Percentiles rank a stretch among this genome's conserved stretches.
phyloP scores from a whole-genome alignment of 2,113 vertebrate species.

The Cisticola juncidis region DNA sequence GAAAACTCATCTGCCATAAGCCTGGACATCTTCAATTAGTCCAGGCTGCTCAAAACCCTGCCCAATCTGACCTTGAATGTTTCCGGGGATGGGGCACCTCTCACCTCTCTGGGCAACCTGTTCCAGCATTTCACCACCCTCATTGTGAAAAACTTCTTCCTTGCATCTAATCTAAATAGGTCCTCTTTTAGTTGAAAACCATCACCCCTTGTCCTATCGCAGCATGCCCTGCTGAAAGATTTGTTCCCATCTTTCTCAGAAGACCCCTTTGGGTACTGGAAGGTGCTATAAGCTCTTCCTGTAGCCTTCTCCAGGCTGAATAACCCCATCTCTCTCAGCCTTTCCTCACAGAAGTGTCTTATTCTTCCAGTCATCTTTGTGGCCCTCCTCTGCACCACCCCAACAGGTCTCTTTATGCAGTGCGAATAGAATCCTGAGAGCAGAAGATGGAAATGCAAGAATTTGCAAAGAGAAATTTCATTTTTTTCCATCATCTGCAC shows the following conservation, averaged over 20 bases:
- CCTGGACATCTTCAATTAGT: background rate
- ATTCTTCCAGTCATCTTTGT: background rate
- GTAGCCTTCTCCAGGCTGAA: background rate
- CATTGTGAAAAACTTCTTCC: background rate
- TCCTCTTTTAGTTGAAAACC: background rate
- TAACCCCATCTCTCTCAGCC: background rate
- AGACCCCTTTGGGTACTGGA: background rate
- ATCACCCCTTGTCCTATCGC: background rate
- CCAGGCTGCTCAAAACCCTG: background rate
- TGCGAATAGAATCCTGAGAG: background rate
- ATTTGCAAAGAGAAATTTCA: background rate
- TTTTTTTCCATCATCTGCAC: background rate
- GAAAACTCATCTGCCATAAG: background rate
- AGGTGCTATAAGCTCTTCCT: background rate
- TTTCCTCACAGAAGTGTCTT: background rate
- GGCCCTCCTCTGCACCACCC: background rate
- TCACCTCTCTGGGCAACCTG: background rate
- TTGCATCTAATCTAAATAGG: background rate
- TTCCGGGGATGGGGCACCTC: background rate
- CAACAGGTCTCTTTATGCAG: background rate
- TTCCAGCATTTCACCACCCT: background rate
- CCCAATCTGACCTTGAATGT: background rate
- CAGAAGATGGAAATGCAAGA: background rate
- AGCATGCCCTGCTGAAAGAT: background rate
- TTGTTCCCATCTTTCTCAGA: background rate